A percentile compares a stretch with the other conserved stretches of the same genome.
phyloP scores from a whole-genome alignment of 2,797 vertebrate genomes.

The Heliangelus exortis region DNA sequence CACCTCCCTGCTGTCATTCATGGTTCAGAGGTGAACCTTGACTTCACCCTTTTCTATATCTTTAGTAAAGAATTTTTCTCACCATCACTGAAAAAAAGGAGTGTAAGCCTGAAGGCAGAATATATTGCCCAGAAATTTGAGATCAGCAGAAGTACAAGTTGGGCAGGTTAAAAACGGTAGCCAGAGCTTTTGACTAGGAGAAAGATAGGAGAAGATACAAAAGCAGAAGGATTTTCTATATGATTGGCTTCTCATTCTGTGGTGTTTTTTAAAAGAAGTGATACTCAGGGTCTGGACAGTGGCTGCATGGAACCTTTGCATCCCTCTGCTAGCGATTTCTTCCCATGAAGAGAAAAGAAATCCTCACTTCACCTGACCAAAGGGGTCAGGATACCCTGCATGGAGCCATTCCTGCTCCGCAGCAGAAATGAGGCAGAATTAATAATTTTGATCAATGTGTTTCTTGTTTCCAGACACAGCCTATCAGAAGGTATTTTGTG shows the following conservation, averaged over 20 bases:
- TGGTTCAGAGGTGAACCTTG: not conserved
- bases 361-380: not conserved
- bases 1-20: not conserved
- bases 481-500: not conserved
- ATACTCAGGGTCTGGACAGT: not conserved
- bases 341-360: not conserved
- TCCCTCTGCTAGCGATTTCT: not conserved
- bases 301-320: not conserved
- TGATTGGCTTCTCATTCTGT: not conserved
- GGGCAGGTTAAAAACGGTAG: not conserved
- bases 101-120: not conserved
- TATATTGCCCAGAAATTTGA: not conserved
- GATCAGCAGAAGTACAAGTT: not conserved
- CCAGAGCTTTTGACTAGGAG: not conserved
- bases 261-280: not conserved
- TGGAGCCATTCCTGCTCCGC: not conserved
- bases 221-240: not conserved
- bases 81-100: not conserved
- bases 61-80: not conserved
- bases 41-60: not conserved
- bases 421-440: not conserved
- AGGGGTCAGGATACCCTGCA: not conserved
- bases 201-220: fast-evolving
- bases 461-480: not conserved
- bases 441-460: not conserved